phyloP scores from a whole-genome alignment of 2,888 invertebrate genomes.

The Agriopis aurantiaria region DNA sequence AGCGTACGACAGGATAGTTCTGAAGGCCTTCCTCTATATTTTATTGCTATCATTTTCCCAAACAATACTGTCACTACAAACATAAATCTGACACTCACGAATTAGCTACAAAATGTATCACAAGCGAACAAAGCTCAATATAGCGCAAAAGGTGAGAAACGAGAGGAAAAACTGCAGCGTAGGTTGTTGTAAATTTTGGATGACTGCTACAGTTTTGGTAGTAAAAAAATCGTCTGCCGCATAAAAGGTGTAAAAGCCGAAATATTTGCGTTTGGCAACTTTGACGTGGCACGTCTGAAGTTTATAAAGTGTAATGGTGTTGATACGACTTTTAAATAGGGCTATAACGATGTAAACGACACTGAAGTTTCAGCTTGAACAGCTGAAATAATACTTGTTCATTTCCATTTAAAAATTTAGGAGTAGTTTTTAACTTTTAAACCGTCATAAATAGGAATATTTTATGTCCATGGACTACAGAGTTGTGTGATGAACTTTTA shows the following conservation, averaged over 20 bases:
- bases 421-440: no score
- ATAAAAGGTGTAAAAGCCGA: conserved; percentile 73
- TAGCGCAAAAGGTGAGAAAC: conserved; percentile 27
- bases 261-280: conserved; percentile 72
- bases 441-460: no score
- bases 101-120: conserved; percentile 39
- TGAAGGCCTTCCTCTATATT: conserved; percentile 72
- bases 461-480: no score
- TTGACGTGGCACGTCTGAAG: conserved; percentile 42
- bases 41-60: conserved; percentile 80
- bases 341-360: conserved; percentile 5
- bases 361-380: not conserved
- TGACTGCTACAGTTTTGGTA: conserved; percentile 70
- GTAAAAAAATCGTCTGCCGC: conserved; percentile 72
- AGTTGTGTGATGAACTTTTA: no score
- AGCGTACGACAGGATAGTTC: conserved; percentile 60
- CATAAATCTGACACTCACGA: conserved; percentile 45
- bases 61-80: conserved; percentile 68
- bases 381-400: no score
- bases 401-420: no score
- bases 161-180: conserved; percentile 30
- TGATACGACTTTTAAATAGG: conserved; percentile 29
- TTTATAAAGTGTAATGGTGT: conserved; percentile 26
- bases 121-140: conserved; percentile 48
- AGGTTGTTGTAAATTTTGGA: conserved; percentile 65